Base-by-base conservation (phyloP, 1,140 invertebrate genomes). In the Anagrus nilaparvatae region DNA sequence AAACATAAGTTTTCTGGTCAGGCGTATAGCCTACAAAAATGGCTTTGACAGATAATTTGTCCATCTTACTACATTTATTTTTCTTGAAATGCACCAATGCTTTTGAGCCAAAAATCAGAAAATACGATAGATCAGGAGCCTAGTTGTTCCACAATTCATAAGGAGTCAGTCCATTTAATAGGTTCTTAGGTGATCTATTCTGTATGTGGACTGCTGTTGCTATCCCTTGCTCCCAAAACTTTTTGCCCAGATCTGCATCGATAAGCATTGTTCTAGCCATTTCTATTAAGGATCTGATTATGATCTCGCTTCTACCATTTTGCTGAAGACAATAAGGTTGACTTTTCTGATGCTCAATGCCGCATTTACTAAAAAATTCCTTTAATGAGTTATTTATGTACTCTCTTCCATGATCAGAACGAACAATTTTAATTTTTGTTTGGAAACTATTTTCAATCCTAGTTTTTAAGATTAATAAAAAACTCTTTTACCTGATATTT, bases 261-360 rank as follows among this genome's bases (percentile, higher is more conserved):
- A 46, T 34, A 7, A 67, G 31, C 45, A 68, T 38, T 3, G 51
- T 46, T 47, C 61, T 42, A 7, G 59, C 53, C 37, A 43, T 52
- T 7, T 62, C 47, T 9, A 50, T 30, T 8, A 67, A 21, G 2
- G 53, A 58, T 34, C 59, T 14, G 30, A 65, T 67, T n/a, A 53
- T 34, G 37, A 64, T 42, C 38, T 69, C 63, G 3, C 56, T 50
- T 37, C 49, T 46, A 17, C 60, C 64, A 53, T 69, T 67, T 38
- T 54, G 45, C 41, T 64, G 49, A 33, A 66, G 59, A 29, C 50
- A 47, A 36, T 65, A 56, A 5, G 52, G 29, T 10, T 50, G 36
- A 12, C 50, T 52, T 25, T 43, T 48, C 30, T 54, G 13, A 13
- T 47, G 38, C 21, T 25, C 34, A 24, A 56, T 58, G 9, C 56